Percentiles rank a stretch among this genome's conserved stretches.
Evolutionary conservation across 64 coral and sea anemone genomes (phyloP).

Genomic region (Porites australiensis): DNA sequence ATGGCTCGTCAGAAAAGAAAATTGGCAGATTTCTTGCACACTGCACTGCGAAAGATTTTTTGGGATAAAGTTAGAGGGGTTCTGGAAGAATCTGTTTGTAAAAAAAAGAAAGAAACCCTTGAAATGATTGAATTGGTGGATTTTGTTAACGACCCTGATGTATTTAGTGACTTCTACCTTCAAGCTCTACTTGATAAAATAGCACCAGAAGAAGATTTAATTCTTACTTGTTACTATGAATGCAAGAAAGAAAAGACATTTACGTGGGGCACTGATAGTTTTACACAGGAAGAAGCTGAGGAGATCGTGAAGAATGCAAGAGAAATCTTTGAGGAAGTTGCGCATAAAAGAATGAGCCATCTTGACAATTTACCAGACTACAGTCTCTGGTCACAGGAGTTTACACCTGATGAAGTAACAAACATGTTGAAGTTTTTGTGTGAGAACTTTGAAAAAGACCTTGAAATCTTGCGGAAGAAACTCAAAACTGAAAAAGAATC

Average conservation of each 20-base stretch:
- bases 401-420: neutral
- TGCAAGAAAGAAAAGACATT: too few species aligned
- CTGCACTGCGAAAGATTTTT: neutral
- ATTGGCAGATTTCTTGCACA: neutral
- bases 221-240: too few species aligned
- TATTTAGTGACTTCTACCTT: neutral
- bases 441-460: slow-evolving; percentile 9
- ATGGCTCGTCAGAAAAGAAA: neutral
- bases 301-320: neutral
- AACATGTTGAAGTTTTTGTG: slow-evolving; percentile 28
- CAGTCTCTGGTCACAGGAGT: neutral
- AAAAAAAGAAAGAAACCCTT: neutral
- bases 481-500: neutral
- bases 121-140: too few species aligned
- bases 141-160: neutral
- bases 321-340: slow-evolving; percentile 14
- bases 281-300: neutral
- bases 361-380: neutral
- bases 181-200: slow-evolving; percentile 11
- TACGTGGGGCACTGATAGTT: neutral
- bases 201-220: neutral
- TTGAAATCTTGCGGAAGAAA: neutral
- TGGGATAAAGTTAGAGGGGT: neutral
- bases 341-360: slow-evolving; percentile 4
- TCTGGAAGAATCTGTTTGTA: neutral